Conservation (phyloP, 2,113 vertebrate species). For the Eolophus roseicapilla region DNA sequence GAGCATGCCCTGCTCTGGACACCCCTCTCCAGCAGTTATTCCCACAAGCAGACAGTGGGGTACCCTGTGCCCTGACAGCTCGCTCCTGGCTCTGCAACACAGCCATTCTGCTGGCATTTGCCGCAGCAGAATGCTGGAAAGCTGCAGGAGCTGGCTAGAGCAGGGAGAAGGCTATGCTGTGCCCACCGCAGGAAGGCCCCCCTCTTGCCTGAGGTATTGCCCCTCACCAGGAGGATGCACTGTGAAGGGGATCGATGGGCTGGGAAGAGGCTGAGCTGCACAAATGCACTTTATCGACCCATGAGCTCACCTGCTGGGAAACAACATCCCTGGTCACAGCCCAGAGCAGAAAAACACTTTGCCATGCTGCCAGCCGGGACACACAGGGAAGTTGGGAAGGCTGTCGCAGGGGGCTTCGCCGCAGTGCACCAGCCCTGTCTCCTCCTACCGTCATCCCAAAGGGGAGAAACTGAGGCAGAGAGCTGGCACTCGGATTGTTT, state of each 20-base stretch:
- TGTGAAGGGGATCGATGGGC: background rate
- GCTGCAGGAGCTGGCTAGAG: background rate
- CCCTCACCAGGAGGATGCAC: fast-evolving
- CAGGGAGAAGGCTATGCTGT: fast-evolving
- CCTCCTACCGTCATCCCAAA: fast-evolving
- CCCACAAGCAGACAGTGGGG: fast-evolving
- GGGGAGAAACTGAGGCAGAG: background rate
- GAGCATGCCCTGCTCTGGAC: background rate
- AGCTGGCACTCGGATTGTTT: fast-evolving
- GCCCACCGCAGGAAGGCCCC: background rate
- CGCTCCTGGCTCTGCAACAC: fast-evolving
- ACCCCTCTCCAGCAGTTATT: fast-evolving
- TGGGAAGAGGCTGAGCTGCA: background rate
- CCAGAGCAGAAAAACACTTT: conserved; percentile 32
- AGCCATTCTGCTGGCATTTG: background rate
- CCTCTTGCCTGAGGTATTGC: background rate
- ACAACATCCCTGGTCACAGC: background rate
- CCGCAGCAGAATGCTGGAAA: background rate
- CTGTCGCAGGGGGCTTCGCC: fast-evolving
- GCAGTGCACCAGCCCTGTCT: background rate
- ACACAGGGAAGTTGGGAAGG: fast-evolving
- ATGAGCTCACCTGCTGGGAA: conserved; percentile 45
- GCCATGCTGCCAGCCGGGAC: fast-evolving
- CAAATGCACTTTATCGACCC: conserved; percentile 61
- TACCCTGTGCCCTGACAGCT: fast-evolving